These are phyloP conservation scores for Pterocles orientalis DNA, from an alignment of 2,113 vertebrate genomes.

Conservation along the genomic window DNA sequence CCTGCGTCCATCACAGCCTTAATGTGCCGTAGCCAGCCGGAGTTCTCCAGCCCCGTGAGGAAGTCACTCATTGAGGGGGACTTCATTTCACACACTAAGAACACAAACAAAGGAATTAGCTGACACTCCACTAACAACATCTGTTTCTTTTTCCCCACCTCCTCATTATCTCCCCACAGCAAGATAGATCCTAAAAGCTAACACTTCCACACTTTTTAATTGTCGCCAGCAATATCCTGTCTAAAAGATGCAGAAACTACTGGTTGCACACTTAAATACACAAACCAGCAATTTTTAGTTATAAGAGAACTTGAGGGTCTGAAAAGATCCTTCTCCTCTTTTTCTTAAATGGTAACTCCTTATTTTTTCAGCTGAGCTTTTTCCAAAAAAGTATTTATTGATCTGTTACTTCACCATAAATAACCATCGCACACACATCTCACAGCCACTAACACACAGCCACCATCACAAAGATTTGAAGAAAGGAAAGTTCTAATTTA, in stretches of 20 bases:
- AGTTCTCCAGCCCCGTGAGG: conserved; percentile 83
- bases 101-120: not conserved
- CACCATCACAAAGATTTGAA: not conserved
- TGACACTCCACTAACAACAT: not conserved
- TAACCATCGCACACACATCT: not conserved
- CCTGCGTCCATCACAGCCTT: conserved; percentile 85
- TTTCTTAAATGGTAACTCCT: not conserved
- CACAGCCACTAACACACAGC: not conserved
- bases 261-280: not conserved
- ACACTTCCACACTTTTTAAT: fast-evolving
- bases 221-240: not conserved
- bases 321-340: not conserved
- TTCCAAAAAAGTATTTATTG: not conserved
- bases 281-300: not conserved
- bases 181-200: not conserved
- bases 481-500: not conserved
- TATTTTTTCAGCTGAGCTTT: not conserved
- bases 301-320: not conserved
- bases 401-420: not conserved
- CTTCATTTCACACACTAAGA: conserved; percentile 80
- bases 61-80: conserved; percentile 84
- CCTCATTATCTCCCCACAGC: not conserved
- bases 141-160: not conserved
- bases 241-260: not conserved
- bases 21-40: conserved; percentile 85